phyloP scores from a whole-genome alignment of 2,113 vertebrate species.

The Dinomys branickii region DNA sequence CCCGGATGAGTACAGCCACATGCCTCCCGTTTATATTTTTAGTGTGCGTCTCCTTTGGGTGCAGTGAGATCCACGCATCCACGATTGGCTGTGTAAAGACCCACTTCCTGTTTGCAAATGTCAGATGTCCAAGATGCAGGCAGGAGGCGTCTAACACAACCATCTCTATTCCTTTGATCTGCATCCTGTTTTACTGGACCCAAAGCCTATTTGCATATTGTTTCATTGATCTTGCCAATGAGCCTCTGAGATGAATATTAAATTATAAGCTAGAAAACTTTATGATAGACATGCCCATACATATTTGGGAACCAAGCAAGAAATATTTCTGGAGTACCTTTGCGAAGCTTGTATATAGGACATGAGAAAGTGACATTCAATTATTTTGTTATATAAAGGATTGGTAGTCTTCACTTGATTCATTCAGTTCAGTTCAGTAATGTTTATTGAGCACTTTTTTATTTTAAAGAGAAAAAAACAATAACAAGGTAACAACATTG shows the following conservation, averaged over 20 bases:
- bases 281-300: not conserved
- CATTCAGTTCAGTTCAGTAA: not conserved
- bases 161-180: not conserved
- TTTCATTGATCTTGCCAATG: not conserved
- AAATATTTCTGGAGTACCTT: slow-evolving; percentile 20
- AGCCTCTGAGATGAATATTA: not conserved
- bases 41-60: slow-evolving; percentile 17
- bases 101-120: slow-evolving; percentile 76
- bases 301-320: not conserved
- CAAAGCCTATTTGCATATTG: not conserved
- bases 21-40: slow-evolving; percentile 63
- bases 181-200: not conserved
- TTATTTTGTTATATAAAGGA: not conserved
- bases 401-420: not conserved
- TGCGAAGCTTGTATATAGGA: not conserved
- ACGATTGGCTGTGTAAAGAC: slow-evolving; percentile 59
- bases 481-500: too few relatives aligned
- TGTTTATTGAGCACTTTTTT: not conserved
- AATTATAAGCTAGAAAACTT: not conserved
- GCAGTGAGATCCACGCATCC: slow-evolving; percentile 24
- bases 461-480: too few relatives aligned
- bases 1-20: not conserved
- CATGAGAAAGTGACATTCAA: not conserved
- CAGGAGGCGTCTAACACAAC: not conserved
- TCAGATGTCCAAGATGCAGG: slow-evolving; percentile 28